Percentiles rank a stretch among this genome's conserved stretches.
Evolutionary conservation across 2,797 vertebrate species (phyloP).

Genomic region (Paguma larvata): DNA sequence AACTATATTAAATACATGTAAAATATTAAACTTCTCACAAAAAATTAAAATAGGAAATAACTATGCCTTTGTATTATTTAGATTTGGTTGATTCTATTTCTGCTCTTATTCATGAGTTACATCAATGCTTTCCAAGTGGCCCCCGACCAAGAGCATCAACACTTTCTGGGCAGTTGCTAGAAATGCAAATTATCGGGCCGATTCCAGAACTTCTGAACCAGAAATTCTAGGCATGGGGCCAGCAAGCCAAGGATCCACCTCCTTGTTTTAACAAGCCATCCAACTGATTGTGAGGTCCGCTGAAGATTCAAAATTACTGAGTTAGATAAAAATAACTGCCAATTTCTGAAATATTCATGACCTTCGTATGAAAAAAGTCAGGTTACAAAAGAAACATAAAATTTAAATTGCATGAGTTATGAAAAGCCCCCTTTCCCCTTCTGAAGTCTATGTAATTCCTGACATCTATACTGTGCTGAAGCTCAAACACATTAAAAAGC

Average conservation of each 20-base stretch:
- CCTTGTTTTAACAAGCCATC: constrained; percentile 29
- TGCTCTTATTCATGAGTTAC: not conserved
- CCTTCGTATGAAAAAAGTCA: constrained; percentile 34
- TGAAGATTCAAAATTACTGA: constrained; percentile 32
- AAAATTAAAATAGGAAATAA: constrained; percentile 64
- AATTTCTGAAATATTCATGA: constrained; percentile 52
- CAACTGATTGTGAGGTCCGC: not conserved
- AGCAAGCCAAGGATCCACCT: too few species aligned
- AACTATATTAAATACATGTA: constrained; percentile 46
- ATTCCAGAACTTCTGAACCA: not conserved
- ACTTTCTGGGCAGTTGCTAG: not conserved
- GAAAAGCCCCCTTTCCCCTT: not conserved
- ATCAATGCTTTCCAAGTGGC: constrained; percentile 23
- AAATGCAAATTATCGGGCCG: not conserved
- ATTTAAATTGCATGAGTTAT: constrained; percentile 42
- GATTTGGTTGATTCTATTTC: constrained; percentile 43
- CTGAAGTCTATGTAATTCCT: constrained; percentile 46
- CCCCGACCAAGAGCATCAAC: not conserved
- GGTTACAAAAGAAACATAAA: constrained; percentile 41
- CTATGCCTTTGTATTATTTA: constrained; percentile 19
- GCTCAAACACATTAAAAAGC: constrained; percentile 40
- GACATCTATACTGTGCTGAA: not conserved
- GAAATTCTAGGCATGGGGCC: not conserved
- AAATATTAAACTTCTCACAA: constrained; percentile 32
- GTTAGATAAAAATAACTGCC: constrained; percentile 43